Base-by-base conservation (phyloP, 2,797 vertebrate species). In the Falco rusticolus region DNA sequence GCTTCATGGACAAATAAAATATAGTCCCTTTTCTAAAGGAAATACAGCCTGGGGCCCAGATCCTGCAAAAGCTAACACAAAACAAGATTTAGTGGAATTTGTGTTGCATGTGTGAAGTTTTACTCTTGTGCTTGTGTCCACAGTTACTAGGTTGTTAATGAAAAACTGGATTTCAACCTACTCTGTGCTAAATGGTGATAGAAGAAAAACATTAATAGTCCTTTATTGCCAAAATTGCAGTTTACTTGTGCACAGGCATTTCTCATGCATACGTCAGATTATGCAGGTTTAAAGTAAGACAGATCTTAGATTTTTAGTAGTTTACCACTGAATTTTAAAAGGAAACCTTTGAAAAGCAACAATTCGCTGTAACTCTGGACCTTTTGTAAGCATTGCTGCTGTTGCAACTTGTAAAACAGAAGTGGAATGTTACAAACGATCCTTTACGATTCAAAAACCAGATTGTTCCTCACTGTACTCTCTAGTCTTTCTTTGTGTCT, bases 401-500 rank as follows among this genome's bases (percentile, higher is more conserved):
- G 91, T 94, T 95, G 90, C 93, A 94, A 93, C 34, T 96, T 96
- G 89, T 90, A 90, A 93, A 97, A 95, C 80, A 95, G 87, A 97
- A 96, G 92, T 91, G 93, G 93, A 97, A 97, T 97, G 95, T 97
- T 96, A 98, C 93, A 97, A 97, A 98, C 69, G 93, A 93, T 97
- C 95, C 94, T 94, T 95, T 93, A 94, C 33, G 29, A 95, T 97
- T 97, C 81, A 95, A 97, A 97, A 97, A 43, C 39, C 17, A 94
- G 94, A 97, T 96, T 89, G 93, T 82, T 97, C 76, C 79, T 96
- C 90, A 76, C 34, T 33, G 95, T 54, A 77, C 41, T 77, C 87
- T 81, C 97, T 98, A 99, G 78, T 99, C 98, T 34, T 97, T 97
- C 97, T 99, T 99, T 97, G 98, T 98, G 94, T 99, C 98, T 89